phyloP scores from a whole-genome alignment of 2,888 invertebrate species.

The Leptopilina myrica region DNA sequence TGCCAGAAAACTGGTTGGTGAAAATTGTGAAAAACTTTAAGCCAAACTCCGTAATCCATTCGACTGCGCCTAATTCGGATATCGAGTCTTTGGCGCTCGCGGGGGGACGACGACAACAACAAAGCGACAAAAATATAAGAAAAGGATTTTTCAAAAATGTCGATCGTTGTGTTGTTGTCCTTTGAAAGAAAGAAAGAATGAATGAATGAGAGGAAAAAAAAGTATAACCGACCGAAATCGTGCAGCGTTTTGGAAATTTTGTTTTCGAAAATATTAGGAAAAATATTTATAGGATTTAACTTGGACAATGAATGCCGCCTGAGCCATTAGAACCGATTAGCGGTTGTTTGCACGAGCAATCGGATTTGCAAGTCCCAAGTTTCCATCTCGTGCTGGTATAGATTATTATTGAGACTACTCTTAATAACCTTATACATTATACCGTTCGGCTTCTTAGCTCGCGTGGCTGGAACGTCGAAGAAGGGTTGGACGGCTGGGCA shows the following conservation, averaged over 20 bases:
- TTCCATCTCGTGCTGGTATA: slow-evolving; percentile 45
- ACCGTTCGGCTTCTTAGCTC: slow-evolving; percentile 63
- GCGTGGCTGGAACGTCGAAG: slow-evolving; percentile 68
- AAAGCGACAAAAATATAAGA: slow-evolving; percentile 25
- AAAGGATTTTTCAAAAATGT: slow-evolving; percentile 35
- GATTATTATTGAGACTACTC: slow-evolving; percentile 51
- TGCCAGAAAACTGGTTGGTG: slow-evolving; percentile 17
- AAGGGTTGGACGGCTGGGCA: slow-evolving; percentile 75
- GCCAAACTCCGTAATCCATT: slow-evolving; percentile 36
- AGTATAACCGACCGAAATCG: slow-evolving; percentile 41
- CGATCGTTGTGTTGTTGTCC: slow-evolving; percentile 11
- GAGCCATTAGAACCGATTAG: slow-evolving; percentile 67
- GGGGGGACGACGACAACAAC: background rate
- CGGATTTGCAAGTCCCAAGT: slow-evolving; percentile 50
- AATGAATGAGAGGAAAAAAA: too few relatives aligned
- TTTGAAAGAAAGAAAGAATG: slow-evolving; percentile 38
- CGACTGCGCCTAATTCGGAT: slow-evolving; percentile 34
- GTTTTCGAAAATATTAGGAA: slow-evolving; percentile 71
- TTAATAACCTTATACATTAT: slow-evolving; percentile 44
- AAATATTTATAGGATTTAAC: slow-evolving; percentile 74
- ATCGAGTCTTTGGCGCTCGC: slow-evolving; percentile 8
- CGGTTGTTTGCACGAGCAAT: slow-evolving; percentile 56
- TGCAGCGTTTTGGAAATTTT: slow-evolving; percentile 49
- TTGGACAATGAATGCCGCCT: slow-evolving; percentile 42
- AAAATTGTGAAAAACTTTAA: slow-evolving; percentile 17